Base-by-base conservation (phyloP, 2,888 invertebrate genomes). In the Eupithecia abbreviata region DNA sequence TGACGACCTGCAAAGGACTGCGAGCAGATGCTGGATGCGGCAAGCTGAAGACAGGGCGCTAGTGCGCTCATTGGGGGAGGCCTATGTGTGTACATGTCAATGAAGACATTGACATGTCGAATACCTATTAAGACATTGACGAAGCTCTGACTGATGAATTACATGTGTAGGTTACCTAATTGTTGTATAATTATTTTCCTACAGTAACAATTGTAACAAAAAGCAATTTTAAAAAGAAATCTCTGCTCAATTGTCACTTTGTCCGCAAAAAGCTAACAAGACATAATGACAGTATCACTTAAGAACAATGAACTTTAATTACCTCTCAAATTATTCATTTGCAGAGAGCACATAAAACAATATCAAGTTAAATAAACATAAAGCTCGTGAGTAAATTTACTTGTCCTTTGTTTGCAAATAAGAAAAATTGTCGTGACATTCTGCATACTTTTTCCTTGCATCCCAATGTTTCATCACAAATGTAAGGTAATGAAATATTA, bases 281-380 rank as follows among this genome's bases (percentile, higher is more conserved):
- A 68, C 42, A 45, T 45, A 68, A 45, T 68, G 67, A 67, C 67
- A 67, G 45, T 67, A 42, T 67, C 67, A 43, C 87, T 73, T 30
- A 76, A 77, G 79, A 80, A 82, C 81, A 87, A 85, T 86, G 87
- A 83, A 86, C 85, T 86, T 62, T 90, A 91, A 92, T 91, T 89
- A 91, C 82, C 86, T 81, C 85, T 87, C 82, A 90, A 91, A 91
- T 91, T 89, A 91, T 90, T 91, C 92, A 90, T 92, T 91, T 91
- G 87, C 91, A 84, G 86, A 89, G 84, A 84, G 87, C 83, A 88
- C 85, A 84, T 85, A 83, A 82, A 82, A 86, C 87, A 62, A 88
- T 89, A 88, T 42, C 66, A 84, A 83, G 76, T 84, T 88, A 89
- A 90, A 88, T 88, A 91, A 92, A 91, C 86, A 89, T 81, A 85